Evolutionary conservation across 2,113 vertebrate species (phyloP).

Genomic region (Oncorhynchus clarkii): DNA sequence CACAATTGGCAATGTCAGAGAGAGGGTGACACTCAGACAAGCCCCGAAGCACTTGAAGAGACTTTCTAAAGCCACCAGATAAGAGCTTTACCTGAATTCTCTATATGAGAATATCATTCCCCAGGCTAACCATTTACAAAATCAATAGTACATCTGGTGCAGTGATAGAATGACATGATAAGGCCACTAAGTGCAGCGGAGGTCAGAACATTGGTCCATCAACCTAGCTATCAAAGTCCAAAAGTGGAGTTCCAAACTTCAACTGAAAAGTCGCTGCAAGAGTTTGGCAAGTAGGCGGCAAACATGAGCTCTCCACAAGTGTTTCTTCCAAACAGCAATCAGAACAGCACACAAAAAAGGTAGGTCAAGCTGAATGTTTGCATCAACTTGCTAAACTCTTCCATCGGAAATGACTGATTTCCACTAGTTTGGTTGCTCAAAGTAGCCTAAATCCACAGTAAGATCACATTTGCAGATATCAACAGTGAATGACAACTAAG

Average conservation of each 20-base stretch:
- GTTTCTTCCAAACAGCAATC: too few relatives aligned
- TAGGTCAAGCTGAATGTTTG: too few relatives aligned
- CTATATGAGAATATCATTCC: background rate
- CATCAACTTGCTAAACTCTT: too few relatives aligned
- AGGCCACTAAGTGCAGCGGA: background rate
- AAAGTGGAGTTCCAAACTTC: background rate
- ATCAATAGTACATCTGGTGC: constrained; percentile 8
- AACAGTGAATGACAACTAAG: background rate
- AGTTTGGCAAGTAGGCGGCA: too few relatives aligned
- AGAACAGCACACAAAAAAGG: too few relatives aligned
- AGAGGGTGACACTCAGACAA: background rate
- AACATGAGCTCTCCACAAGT: too few relatives aligned
- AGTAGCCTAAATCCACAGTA: too few relatives aligned
- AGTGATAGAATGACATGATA: background rate
- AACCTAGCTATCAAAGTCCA: background rate
- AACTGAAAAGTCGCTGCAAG: background rate
- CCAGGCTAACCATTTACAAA: background rate
- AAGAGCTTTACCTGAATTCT: background rate
- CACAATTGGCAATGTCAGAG: background rate
- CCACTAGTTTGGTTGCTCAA: too few relatives aligned
- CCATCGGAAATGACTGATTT: too few relatives aligned
- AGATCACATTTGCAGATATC: background rate
- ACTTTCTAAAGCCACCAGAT: background rate
- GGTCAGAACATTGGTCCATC: background rate
- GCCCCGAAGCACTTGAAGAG: background rate